Evolutionary conservation across 2,888 invertebrate genomes (phyloP).

Genomic region (Rhingia campestris): DNA sequence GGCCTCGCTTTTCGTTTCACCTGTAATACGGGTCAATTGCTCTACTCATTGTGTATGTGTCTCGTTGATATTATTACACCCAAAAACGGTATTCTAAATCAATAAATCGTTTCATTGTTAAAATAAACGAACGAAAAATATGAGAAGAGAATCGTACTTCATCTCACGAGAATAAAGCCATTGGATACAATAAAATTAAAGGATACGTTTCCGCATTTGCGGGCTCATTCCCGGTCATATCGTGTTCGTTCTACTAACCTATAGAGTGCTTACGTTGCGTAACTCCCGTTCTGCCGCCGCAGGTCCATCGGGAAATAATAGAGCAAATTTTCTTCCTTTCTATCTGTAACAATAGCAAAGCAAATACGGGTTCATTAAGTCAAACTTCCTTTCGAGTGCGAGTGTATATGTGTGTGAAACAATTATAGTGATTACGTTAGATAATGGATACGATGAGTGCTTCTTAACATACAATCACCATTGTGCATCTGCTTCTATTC

Average conservation of each 20-base stretch:
- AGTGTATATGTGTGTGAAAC: conserved; percentile 44
- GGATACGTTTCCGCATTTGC: conserved; percentile 35
- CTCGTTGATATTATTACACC: conserved; percentile 32
- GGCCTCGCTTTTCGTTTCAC: conserved; percentile 41
- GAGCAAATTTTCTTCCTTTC: conserved; percentile 41
- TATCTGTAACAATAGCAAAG: conserved; percentile 55
- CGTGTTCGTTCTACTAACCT: conserved; percentile 63
- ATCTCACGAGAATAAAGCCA: conserved; percentile 4
- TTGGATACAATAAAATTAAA: conserved; percentile 36
- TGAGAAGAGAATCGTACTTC: not conserved
- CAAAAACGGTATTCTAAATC: conserved; percentile 48
- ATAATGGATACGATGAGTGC: conserved; percentile 70
- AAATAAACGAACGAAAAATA: conserved; percentile 9
- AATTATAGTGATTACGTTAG: conserved; percentile 66
- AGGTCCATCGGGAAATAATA: conserved; percentile 61
- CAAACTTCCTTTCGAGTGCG: conserved; percentile 50
- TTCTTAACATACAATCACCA: conserved; percentile 65
- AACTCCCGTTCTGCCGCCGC: conserved; percentile 36
- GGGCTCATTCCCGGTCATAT: conserved; percentile 15
- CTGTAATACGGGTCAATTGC: conserved; percentile 7
- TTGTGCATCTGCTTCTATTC: conserved; percentile 63
- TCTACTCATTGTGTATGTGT: conserved; percentile 13
- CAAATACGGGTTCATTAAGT: conserved; percentile 73
- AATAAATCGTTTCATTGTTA: conserved; percentile 37
- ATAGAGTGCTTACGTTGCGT: conserved; percentile 65